Conservation (phyloP, 1,140 invertebrate genomes). For the Stegodyphus mimosarum region DNA sequence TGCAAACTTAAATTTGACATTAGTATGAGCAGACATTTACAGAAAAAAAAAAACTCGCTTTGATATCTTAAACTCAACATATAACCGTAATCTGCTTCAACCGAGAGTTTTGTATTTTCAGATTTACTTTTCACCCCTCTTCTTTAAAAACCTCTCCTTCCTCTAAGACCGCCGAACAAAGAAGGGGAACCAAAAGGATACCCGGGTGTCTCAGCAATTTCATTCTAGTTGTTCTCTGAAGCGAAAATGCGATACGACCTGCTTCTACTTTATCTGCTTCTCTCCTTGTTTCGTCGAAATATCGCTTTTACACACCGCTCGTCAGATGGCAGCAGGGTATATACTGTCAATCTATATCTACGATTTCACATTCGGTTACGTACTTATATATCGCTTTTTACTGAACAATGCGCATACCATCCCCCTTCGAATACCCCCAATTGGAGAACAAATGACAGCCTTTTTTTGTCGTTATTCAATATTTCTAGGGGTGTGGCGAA, state of each 20-base stretch:
- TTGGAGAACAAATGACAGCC: conserved; percentile 3
- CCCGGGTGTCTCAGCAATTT: conserved; percentile 40
- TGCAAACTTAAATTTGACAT: too few relatives aligned
- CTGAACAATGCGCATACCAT: neutral
- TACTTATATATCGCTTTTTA: conserved; percentile 50
- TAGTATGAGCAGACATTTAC: too few relatives aligned
- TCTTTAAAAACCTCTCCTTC: conserved; percentile 1
- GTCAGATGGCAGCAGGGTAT: conserved; percentile 16
- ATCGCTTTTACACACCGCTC: conserved; percentile 53
- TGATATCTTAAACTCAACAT: too few relatives aligned
- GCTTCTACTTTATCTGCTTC: conserved; percentile 10
- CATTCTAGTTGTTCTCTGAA: conserved; percentile 48
- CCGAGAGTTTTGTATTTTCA: conserved; percentile 17
- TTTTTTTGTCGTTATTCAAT: conserved; percentile 21
- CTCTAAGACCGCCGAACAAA: neutral
- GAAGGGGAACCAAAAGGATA: conserved; percentile 7
- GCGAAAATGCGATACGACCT: conserved; percentile 50
- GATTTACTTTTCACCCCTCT: conserved; percentile 1
- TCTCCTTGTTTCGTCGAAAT: conserved; percentile 47
- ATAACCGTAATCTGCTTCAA: too few relatives aligned
- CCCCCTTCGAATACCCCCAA: neutral
- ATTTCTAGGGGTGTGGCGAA: conserved; percentile 9
- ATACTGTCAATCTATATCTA: conserved; percentile 56
- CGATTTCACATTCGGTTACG: conserved; percentile 58
- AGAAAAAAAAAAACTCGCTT: too few relatives aligned